Evolutionary conservation across 2,113 vertebrate species (phyloP).

Genomic region (Pelecanus crispus): DNA sequence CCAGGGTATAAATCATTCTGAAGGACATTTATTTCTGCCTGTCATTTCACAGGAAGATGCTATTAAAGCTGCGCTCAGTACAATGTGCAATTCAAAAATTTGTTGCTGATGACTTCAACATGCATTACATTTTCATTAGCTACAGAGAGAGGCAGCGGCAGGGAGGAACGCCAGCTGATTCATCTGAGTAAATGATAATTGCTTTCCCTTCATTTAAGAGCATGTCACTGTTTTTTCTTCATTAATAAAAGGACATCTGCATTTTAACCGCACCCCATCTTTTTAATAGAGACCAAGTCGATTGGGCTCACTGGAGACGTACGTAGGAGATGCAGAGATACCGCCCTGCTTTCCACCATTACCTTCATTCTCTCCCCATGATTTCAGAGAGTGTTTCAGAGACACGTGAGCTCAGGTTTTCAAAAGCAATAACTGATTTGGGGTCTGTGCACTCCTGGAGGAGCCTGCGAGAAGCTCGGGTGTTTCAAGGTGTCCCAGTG

Average conservation of each 20-base stretch:
- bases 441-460: neutral
- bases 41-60: slow-evolving; percentile 32
- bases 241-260: neutral
- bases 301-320: neutral
- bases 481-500: neutral
- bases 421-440: neutral
- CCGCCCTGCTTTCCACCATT: accelerated
- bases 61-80: slow-evolving; percentile 8
- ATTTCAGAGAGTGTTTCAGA: neutral
- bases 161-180: neutral
- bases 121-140: slow-evolving; percentile 2
- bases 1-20: slow-evolving; percentile 47
- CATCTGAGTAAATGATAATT: neutral
- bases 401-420: neutral
- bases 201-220: neutral
- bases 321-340: neutral
- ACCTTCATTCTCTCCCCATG: accelerated
- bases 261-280: neutral
- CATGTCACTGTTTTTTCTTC: neutral
- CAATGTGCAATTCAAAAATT: neutral
- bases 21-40: slow-evolving; percentile 51
- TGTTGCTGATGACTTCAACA: neutral
- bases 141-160: neutral
- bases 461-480: neutral
- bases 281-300: neutral